Conservation (phyloP, 2,888 invertebrate species). For the Polyommatus icarus region DNA sequence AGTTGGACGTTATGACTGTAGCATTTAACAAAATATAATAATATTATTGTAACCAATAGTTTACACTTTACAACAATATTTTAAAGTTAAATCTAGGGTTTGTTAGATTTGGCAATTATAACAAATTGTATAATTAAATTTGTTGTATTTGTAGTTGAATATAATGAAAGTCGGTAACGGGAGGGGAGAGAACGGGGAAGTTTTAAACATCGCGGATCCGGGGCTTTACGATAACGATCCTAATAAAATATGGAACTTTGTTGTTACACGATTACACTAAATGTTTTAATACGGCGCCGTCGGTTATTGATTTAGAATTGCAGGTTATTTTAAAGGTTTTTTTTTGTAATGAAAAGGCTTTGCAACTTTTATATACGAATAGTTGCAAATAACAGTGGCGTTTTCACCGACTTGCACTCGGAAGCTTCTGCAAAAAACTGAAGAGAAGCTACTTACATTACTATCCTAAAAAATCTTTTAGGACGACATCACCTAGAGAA, state of each 20-base stretch:
- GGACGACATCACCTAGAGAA: too few species aligned
- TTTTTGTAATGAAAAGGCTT: too few species aligned
- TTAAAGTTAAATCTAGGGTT: background rate
- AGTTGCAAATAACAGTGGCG: too few species aligned
- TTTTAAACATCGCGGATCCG: conserved; percentile 68
- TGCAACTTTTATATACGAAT: too few species aligned
- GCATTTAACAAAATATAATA: too few species aligned
- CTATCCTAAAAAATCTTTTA: too few species aligned
- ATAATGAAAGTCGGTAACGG: conserved; percentile 70
- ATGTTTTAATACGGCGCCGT: conserved; percentile 69
- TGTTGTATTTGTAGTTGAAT: conserved; percentile 58
- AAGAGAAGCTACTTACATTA: too few species aligned
- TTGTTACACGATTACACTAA: conserved; percentile 70
- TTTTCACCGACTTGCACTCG: too few species aligned
- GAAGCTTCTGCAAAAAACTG: too few species aligned
- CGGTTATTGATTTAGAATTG: conserved; percentile 54
- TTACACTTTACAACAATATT: background rate
- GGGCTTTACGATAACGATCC: conserved; percentile 77
- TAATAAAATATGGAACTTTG: conserved; percentile 80
- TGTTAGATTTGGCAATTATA: background rate
- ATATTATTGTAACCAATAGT: too few species aligned
- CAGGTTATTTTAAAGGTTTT: conserved; percentile 3
- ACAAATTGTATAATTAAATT: conserved; percentile 32
- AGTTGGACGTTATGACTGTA: too few species aligned
- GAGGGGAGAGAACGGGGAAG: conserved; percentile 54